Evolutionary conservation across 2,113 vertebrate species (phyloP), one percentile per base, ranked within the genome.

Genomic region (Sterrhoptilus dennistouni): DNA sequence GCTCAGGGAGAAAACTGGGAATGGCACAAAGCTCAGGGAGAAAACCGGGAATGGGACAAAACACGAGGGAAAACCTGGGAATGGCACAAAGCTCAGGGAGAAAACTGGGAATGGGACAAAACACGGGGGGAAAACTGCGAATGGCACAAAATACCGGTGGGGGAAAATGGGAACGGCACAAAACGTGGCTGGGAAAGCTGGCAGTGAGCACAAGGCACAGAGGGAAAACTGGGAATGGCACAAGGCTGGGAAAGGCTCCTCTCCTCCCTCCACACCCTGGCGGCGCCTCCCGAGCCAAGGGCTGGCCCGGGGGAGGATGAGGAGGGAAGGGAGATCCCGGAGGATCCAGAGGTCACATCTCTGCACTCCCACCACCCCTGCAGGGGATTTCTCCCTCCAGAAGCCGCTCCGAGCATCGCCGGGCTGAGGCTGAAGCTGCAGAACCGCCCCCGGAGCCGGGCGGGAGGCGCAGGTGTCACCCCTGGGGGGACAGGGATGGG

Each of bases 341-440:
- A 24, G 54, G 44, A 6, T 42, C 44, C 24, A 4, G 12, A 19
- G 42, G 14, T 42, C 40, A 14, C 40, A 42, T 42, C 40, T n/a
- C n/a, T n/a, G n/a, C n/a, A n/a, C n/a, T n/a, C 24, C 25, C 36
- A 1, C 14, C 28, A 0, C 2, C 0, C 4, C 6, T 0, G 7
- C 8, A 31, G 38, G 33, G 49, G 5, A 5, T 3, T 91, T 16
- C 27, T 42, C 8, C 16, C 42, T 65, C 14, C 11, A 8, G 0
- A 42, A 13, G 47, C 64, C 1, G 15, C 24, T 79, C 53, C 3
- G 14, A 29, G 21, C 3, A 0, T n/a, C 2, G 2, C 8, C 2
- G 33, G n/a, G 12, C 44, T 8, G 2, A 1, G n/a, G n/a, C n/a
- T n/a, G n/a, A n/a, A n/a, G n/a, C n/a, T n/a, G n/a, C n/a, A n/a